phyloP scores from a whole-genome alignment of 2,888 invertebrate genomes.

The Apodemia zela region DNA sequence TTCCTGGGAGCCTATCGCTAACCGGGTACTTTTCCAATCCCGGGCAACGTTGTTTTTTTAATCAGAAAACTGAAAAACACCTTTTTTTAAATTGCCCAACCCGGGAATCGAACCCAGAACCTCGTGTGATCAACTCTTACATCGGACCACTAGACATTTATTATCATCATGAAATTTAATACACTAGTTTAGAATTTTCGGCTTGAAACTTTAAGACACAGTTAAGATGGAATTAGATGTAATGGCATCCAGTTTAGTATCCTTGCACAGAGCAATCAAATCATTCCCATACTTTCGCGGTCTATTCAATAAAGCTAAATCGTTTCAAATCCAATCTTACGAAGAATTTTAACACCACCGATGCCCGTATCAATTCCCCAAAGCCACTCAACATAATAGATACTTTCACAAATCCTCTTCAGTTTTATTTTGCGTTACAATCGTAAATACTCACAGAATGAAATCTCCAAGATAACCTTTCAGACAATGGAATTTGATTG shows the following conservation, averaged over 20 bases:
- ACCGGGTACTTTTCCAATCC: too few species aligned
- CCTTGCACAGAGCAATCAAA: not conserved
- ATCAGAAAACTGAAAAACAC: too few species aligned
- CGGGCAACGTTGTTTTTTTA: too few species aligned
- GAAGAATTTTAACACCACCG: not conserved
- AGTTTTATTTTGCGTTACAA: slow-evolving; percentile 1
- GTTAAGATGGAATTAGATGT: too few species aligned
- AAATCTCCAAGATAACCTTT: not conserved
- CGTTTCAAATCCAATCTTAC: not conserved
- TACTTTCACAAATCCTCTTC: slow-evolving; percentile 1
- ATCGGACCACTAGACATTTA: too few species aligned
- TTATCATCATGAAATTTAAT: too few species aligned
- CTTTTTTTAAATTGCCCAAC: too few species aligned
- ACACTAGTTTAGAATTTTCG: too few species aligned
- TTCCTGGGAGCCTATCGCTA: too few species aligned
- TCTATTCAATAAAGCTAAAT: not conserved
- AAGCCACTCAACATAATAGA: not conserved
- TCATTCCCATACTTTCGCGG: not conserved
- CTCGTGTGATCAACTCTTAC: too few species aligned
- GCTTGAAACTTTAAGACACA: not conserved
- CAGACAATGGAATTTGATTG: not conserved
- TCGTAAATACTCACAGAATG: not conserved
- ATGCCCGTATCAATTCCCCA: not conserved
- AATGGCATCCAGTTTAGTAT: too few species aligned
- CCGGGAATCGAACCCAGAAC: too few species aligned